Evolutionary conservation across 2,888 invertebrate species (phyloP).

Genomic region (Tipula helvola): DNA sequence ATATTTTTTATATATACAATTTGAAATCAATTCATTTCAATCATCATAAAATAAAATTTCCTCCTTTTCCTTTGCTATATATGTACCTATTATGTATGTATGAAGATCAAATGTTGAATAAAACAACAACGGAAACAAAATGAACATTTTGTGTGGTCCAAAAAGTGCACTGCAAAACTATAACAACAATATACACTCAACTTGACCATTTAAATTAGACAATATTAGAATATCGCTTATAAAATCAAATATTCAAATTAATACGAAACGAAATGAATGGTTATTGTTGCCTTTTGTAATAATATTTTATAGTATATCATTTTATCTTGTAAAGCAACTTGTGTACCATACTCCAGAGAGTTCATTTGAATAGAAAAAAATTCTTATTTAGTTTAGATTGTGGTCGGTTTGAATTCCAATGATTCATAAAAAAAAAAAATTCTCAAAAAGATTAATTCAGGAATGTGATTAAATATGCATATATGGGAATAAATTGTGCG

Average conservation of each 20-base stretch:
- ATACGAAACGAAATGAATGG: background rate
- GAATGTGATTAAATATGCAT: background rate
- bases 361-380: background rate
- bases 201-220: slow-evolving; percentile 4
- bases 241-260: background rate
- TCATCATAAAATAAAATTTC: background rate
- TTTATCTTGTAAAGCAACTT: background rate
- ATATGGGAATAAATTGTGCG: background rate
- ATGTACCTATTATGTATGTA: too few relatives aligned
- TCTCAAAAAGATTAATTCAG: background rate
- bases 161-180: background rate
- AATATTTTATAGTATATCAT: background rate
- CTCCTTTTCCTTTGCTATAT: background rate
- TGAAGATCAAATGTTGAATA: background rate
- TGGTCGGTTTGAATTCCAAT: background rate
- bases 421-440: background rate
- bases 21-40: background rate
- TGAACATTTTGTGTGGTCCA: background rate
- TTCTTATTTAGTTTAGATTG: background rate
- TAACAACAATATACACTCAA: background rate
- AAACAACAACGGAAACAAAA: background rate
- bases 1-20: background rate
- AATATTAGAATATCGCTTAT: background rate
- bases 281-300: background rate
- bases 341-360: background rate